Base-by-base conservation (phyloP, 2,888 invertebrate genomes). In the Megaustenia siamemsis region DNA sequence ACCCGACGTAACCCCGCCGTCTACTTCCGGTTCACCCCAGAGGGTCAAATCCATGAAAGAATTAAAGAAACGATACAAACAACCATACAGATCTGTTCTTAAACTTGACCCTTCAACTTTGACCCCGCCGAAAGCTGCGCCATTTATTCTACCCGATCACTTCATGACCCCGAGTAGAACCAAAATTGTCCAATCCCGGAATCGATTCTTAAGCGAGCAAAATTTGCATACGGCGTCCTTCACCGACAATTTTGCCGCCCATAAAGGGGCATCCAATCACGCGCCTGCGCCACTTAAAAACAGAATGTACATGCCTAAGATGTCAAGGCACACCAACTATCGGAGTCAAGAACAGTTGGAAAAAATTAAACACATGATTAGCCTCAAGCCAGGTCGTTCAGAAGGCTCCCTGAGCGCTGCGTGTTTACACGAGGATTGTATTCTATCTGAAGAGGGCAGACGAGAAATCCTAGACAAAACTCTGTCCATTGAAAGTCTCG, bases 341-440 rank as follows among this genome's bases (percentile, higher is more conserved):
- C 68, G 86, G 75, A 88, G 86, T 43, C 86, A 86, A 38, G 88
- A 86, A 40, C 86, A 86, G 78, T 69, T 88, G 15, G 86, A 87
- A 40, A 86, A 84, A 43, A 49, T 88, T 5, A 43, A 77, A 45
- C 43, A 83, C 43, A 83, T 87, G 86, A 68, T 84, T 24, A 86
- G 83, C 21, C 40, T 80, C 21, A 73, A 73, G 32, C 83, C 86
- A 21, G 45, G 80, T 43, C 73, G 78, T 40, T 86, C 86, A 15
- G 86, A 86, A 28, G 76, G 85, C 15, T 79, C 75, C 21, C 79
- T 79, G 1, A 85, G 45, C 24, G 40, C n/a, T 1, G 88, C 91
- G 76, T 89, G 90, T 60, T 84, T 92, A 40, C 92, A 92, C 84
- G 89, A 89, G 49, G 89, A 91, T 85, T 92, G 92, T 86, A 92